Evolutionary conservation across 92 coral and sea anemone genomes (phyloP).

Genomic region (Desmophyllum pertusum): DNA sequence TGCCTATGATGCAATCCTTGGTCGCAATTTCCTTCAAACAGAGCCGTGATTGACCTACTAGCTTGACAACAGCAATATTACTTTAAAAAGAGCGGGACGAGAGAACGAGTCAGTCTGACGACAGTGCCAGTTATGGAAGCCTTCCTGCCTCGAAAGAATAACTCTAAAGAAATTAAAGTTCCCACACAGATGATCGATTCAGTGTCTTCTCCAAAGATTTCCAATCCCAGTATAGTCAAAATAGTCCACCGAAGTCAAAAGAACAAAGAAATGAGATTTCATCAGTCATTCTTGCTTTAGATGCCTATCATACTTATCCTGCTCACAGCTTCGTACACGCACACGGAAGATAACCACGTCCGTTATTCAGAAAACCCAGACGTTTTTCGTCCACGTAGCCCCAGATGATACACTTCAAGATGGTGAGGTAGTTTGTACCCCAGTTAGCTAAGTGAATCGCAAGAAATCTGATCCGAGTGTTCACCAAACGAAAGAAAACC

Average conservation of each 20-base stretch:
- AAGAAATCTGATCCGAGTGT: background rate
- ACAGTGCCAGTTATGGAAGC: background rate
- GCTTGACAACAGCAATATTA: background rate
- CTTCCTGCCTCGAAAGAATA: background rate
- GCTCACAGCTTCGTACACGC: background rate
- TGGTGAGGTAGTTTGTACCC: background rate
- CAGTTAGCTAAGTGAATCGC: background rate
- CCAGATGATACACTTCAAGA: background rate
- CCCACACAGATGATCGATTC: background rate
- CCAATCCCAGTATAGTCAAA: background rate
- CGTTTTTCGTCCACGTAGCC: background rate
- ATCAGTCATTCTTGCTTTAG: background rate
- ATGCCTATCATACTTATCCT: background rate
- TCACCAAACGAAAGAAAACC: background rate
- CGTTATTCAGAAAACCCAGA: background rate
- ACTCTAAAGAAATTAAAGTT: background rate
- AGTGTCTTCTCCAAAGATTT: background rate
- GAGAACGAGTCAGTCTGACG: background rate
- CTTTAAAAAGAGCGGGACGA: background rate
- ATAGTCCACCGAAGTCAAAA: background rate
- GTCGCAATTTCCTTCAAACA: constrained; percentile 47
- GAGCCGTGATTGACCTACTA: background rate
- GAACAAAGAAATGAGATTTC: background rate
- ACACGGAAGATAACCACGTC: background rate
- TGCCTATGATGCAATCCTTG: constrained; percentile 48